Conservation (phyloP, 2,888 invertebrate genomes). For the Nudaria mundana region DNA sequence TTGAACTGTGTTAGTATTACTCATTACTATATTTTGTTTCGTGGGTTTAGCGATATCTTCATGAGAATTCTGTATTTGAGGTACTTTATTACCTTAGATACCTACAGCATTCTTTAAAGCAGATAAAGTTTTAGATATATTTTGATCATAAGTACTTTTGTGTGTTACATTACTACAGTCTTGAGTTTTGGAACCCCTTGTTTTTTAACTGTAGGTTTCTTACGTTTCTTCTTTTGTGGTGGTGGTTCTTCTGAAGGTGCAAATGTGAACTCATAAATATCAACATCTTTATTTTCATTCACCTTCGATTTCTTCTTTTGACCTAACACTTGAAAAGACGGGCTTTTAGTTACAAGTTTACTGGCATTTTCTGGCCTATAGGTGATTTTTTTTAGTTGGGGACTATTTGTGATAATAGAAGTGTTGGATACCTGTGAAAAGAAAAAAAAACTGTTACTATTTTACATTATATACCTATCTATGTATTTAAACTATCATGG, state of each 20-base stretch:
- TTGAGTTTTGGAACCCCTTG: constrained; percentile 31
- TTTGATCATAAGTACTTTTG: constrained; percentile 62
- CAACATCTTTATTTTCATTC: constrained; percentile 42
- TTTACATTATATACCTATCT: too few species aligned
- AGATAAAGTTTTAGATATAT: constrained; percentile 58
- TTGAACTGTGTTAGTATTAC: not conserved
- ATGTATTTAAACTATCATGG: too few species aligned
- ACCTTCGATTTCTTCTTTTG: constrained; percentile 41
- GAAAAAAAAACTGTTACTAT: too few species aligned
- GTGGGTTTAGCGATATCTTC: constrained; percentile 3
- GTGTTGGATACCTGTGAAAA: too few species aligned
- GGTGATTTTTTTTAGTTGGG: constrained; percentile 19
- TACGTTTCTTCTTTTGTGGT: constrained; percentile 65
- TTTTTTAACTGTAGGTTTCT: constrained; percentile 43
- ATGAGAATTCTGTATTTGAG: constrained; percentile 15
- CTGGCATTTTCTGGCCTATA: constrained; percentile 18
- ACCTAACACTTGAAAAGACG: constrained; percentile 54
- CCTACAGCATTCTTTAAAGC: constrained; percentile 52
- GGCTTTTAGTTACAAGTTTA: constrained; percentile 36
- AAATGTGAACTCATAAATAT: constrained; percentile 74
- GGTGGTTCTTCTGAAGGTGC: constrained; percentile 70
- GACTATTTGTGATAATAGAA: too few species aligned
- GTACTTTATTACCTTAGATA: constrained; percentile 12
- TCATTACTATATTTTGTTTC: constrained; percentile 3
- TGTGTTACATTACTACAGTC: constrained; percentile 42